A percentile compares a stretch with the other conserved stretches of the same genome.
Evolutionary conservation across 2,888 invertebrate species (phyloP).

Genomic region (Theretra japonica): DNA sequence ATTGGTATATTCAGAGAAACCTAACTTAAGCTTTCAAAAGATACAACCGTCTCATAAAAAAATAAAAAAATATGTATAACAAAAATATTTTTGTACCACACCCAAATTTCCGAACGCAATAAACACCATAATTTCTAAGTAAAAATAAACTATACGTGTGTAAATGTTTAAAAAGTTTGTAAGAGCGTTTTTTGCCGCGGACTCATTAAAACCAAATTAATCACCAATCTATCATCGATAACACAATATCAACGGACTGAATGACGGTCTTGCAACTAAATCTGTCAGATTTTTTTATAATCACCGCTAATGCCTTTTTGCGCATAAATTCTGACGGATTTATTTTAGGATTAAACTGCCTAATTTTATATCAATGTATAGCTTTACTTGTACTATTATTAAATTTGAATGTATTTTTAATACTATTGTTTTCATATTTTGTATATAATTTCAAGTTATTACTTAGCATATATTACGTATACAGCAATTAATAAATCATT

Average conservation of each 20-base stretch:
- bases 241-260: constrained; percentile 20
- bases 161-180: constrained; percentile 14
- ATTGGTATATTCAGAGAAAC: too few species aligned
- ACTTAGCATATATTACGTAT: neutral
- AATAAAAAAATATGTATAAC: too few species aligned
- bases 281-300: constrained; percentile 20
- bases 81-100: neutral
- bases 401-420: too few species aligned
- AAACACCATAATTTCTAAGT: neutral
- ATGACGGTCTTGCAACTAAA: constrained; percentile 16
- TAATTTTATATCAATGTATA: neutral
- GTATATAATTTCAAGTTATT: neutral
- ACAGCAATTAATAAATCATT: constrained; percentile 31
- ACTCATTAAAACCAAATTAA: constrained; percentile 23
- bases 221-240: constrained; percentile 24
- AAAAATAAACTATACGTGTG: neutral
- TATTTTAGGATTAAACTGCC: constrained; percentile 39
- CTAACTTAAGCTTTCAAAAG: too few species aligned
- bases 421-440: neutral
- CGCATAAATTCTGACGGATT: constrained; percentile 26
- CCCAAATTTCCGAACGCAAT: neutral
- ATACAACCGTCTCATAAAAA: too few species aligned
- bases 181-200: constrained; percentile 5
- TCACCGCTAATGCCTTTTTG: constrained; percentile 14
- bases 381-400: neutral